Percentiles rank a stretch among this genome's conserved stretches.
Evolutionary conservation across 2,113 vertebrate genomes (phyloP).

Genomic region (Anolis sagrei): DNA sequence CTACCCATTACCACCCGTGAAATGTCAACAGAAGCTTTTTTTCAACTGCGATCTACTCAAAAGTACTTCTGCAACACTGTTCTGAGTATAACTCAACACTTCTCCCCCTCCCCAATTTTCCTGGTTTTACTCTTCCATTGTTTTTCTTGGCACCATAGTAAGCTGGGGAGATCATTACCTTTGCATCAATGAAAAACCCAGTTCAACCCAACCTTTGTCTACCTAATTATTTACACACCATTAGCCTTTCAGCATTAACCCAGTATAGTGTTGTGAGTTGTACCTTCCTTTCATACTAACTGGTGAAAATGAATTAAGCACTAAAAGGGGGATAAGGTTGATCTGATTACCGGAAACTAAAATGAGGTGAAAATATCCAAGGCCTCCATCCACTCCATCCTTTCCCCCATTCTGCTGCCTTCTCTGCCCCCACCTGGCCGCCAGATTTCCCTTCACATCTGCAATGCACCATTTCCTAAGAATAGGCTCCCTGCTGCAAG

Average conservation of each 20-base stretch:
- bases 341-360: not conserved
- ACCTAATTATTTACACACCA: not conserved
- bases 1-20: too few species aligned
- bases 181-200: not conserved
- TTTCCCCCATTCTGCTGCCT: not conserved
- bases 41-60: too few species aligned
- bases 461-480: conserved; percentile 81
- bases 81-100: too few species aligned
- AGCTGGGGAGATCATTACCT: not conserved
- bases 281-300: not conserved
- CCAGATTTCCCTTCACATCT: conserved; percentile 47
- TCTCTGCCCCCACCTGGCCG: not conserved
- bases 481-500: conserved; percentile 76
- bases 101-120: too few species aligned
- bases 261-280: too few species aligned
- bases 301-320: not conserved
- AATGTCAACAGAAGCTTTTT: too few species aligned
- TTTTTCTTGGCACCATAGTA: too few species aligned
- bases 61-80: too few species aligned
- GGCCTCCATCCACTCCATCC: not conserved
- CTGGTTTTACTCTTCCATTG: too few species aligned
- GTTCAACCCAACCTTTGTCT: not conserved
- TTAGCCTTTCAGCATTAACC: not conserved
- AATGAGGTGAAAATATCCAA: fast-evolving
- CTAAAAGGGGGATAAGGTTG: not conserved